Percentiles rank a stretch among this genome's conserved stretches.
Evolutionary conservation across 2,888 invertebrate species (phyloP).

Genomic region (Apodemia duryi): DNA sequence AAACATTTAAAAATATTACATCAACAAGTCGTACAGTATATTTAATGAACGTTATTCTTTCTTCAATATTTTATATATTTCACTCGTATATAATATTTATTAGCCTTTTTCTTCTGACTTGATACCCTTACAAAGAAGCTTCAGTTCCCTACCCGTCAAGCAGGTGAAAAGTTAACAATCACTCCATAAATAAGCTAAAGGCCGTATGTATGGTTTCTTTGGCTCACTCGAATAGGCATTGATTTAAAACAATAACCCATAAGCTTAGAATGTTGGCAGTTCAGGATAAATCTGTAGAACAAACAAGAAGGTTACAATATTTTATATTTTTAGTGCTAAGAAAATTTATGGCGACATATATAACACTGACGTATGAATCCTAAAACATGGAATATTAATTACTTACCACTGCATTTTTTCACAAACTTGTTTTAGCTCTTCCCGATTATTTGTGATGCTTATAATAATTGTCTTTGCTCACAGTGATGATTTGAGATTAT

Average conservation of each 20-base stretch:
- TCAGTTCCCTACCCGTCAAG: neutral
- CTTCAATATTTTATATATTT: too few relatives aligned
- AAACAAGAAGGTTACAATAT: constrained; percentile 6
- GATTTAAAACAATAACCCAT: constrained; percentile 18
- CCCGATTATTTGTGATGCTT: too few relatives aligned
- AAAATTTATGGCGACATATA: neutral
- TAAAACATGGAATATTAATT: too few relatives aligned
- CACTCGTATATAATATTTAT: neutral
- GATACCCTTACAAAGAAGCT: constrained; percentile 9
- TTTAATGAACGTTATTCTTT: too few relatives aligned
- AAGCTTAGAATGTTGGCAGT: constrained; percentile 10
- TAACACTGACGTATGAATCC: neutral
- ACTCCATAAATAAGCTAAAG: constrained; percentile 9
- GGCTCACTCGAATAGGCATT: constrained; percentile 8
- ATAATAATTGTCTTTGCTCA: too few relatives aligned
- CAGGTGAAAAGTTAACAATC: neutral
- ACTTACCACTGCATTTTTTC: too few relatives aligned
- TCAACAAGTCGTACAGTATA: neutral
- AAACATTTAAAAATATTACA: too few relatives aligned
- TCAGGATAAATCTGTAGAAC: constrained; percentile 1
- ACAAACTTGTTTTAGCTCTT: too few relatives aligned
- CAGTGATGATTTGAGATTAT: too few relatives aligned
- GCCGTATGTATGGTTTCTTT: constrained; percentile 4
- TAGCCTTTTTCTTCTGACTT: neutral
- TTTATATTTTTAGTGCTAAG: neutral